Conservation (phyloP, 2,113 vertebrate genomes). For the Sinocyclocheilus grahami region DNA sequence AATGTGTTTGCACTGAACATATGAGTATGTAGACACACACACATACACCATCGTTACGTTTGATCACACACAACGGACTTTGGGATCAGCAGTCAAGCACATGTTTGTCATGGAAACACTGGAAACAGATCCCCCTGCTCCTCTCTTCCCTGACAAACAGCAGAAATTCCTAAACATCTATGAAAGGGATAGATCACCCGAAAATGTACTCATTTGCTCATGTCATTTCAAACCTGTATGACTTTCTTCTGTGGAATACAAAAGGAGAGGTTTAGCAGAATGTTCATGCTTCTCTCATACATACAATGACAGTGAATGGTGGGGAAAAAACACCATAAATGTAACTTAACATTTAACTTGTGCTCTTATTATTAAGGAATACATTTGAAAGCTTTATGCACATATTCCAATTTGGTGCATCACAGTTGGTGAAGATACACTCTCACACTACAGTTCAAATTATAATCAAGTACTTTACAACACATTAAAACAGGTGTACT, state of each 20-base stretch:
- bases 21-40: slow-evolving; percentile 71
- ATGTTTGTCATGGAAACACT: slow-evolving; percentile 72
- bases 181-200: slow-evolving; percentile 6
- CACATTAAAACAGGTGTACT: too few relatives aligned
- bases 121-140: slow-evolving; percentile 55
- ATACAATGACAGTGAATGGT: background rate
- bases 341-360: background rate
- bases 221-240: background rate
- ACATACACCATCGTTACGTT: slow-evolving; percentile 59
- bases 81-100: slow-evolving; percentile 64
- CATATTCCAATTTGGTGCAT: background rate
- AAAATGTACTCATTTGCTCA: background rate
- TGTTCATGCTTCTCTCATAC: background rate
- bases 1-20: slow-evolving; percentile 80
- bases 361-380: background rate
- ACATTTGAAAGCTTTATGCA: too few relatives aligned
- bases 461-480: too few relatives aligned
- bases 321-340: background rate
- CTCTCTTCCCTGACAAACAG: slow-evolving; percentile 46
- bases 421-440: background rate
- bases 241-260: background rate
- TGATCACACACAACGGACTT: slow-evolving; percentile 66
- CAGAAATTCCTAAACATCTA: slow-evolving; percentile 53
- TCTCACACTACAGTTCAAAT: background rate
- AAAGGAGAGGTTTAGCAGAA: background rate